Percentiles rank a stretch among this genome's conserved stretches.
phyloP scores from a whole-genome alignment of 1,140 invertebrate species.

The Lysiphlebus fabarum region DNA sequence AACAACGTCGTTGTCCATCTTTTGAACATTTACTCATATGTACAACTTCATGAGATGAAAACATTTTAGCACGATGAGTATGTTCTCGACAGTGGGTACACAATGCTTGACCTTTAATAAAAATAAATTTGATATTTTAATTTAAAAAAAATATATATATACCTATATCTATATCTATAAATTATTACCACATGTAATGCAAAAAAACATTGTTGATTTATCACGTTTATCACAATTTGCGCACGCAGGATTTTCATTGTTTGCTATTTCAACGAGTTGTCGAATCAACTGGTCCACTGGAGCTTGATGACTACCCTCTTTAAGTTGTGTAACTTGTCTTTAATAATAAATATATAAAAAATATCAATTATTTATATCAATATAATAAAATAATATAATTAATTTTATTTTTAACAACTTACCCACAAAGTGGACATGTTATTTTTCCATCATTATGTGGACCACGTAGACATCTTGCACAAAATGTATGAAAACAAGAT shows the following conservation, averaged over 20 bases:
- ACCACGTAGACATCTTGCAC: constrained; percentile 62
- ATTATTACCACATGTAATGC: constrained; percentile 69
- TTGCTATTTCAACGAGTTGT: constrained; percentile 64
- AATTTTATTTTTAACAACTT: constrained; percentile 24
- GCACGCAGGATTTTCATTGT: constrained; percentile 67
- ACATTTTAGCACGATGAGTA: constrained; percentile 72
- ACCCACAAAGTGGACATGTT: constrained; percentile 68
- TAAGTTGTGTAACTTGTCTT: constrained; percentile 61
- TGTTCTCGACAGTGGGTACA: constrained; percentile 68
- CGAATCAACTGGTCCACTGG: constrained; percentile 63
- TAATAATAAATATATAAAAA: constrained; percentile 16
- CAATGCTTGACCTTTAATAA: constrained; percentile 63
- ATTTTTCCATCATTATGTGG: constrained; percentile 62
- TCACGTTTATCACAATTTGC: constrained; percentile 70
- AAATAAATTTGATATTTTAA: too few relatives aligned
- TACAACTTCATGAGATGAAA: constrained; percentile 68
- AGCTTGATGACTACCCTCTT: constrained; percentile 60
- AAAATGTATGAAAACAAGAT: constrained; percentile 69
- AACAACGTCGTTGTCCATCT: constrained; percentile 66
- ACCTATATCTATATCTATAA: too few relatives aligned
- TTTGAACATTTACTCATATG: constrained; percentile 69
- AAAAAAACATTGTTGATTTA: constrained; percentile 66
- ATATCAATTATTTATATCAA: not conserved
- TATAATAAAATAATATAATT: not conserved
- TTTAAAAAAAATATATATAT: too few relatives aligned